Evolutionary conservation across 2,797 vertebrate genomes (phyloP), one percentile per base, ranked within the genome.

Genomic region (Anableps anableps): DNA sequence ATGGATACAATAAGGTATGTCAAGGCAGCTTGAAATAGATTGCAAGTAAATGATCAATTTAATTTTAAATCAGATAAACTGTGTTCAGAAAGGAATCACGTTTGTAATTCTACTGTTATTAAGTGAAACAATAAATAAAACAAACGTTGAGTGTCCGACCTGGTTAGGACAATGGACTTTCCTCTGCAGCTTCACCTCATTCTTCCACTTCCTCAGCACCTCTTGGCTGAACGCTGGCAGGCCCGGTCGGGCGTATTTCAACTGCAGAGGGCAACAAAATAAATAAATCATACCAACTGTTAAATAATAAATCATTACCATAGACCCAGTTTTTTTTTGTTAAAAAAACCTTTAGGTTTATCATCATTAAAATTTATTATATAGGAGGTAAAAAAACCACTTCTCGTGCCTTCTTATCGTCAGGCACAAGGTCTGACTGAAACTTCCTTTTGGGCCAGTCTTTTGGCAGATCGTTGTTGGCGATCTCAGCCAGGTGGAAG

Each of bases 371-470:
- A 48, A 29, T n/a, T 3, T 21, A 10, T 21, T 53, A 7, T 72
- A 14, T 31, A 6, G 7, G 5, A 7, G n/a, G n/a, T 53, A 23
- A 0, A 50, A 50, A 50, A 50, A 47, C 4, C 5, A 36, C 23
- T 34, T 29, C 16, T 74, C 80, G 77, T 89, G 96, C 97, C 97
- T 99, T 99, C 73, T 97, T 95, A 89, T 98, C 98, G 48, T 99
- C 97, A 0, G 98, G 98, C 74, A 99, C 97, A 85, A 99, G 95
- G 92, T 99, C 98, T 4, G 96, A 97, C 86, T 97, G 96, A 58
- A 99, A 97, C 94, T 98, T 99, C 86, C 97, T 97, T 94, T 98
- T 98, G 74, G 97, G 97, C 97, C 97, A 99, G 83, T 99, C 98
- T 91, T 98, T 98, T 82, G 96, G 96, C 88, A 98, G 94, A 19